These are phyloP conservation scores for Zoanthus sociatus DNA, from an alignment of 92 coral and sea anemone genomes.

Conservation along the genomic window DNA sequence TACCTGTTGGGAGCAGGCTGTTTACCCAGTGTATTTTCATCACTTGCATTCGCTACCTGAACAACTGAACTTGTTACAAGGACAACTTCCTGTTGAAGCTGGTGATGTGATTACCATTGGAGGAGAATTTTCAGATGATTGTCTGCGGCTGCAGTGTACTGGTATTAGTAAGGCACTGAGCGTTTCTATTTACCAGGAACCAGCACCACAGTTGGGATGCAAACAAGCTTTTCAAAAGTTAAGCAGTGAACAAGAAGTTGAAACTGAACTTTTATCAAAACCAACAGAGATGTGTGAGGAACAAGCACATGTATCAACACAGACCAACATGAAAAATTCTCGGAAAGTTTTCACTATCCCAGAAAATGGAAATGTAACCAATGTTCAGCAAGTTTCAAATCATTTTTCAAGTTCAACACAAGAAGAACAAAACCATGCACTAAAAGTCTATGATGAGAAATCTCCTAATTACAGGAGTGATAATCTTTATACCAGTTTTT, in stretches of 20 bases:
- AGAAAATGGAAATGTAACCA: not conserved
- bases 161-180: slow-evolving; percentile 8
- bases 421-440: not conserved
- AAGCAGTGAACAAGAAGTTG: not conserved
- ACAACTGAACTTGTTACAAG: not conserved
- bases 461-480: not conserved
- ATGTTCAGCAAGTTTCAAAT: not conserved
- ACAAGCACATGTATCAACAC: not conserved
- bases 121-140: slow-evolving; percentile 64
- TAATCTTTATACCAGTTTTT: not conserved
- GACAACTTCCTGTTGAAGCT: slow-evolving; percentile 40
- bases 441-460: not conserved
- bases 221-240: not conserved
- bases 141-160: slow-evolving; percentile 61
- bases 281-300: not conserved
- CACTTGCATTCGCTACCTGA: slow-evolving; percentile 8
- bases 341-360: not conserved
- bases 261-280: not conserved
- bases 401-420: not conserved
- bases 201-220: not conserved
- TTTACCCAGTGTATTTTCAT: slow-evolving; percentile 77
- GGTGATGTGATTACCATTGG: slow-evolving; percentile 64
- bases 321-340: not conserved
- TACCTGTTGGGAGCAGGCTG: slow-evolving; percentile 99
- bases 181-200: not conserved